A percentile compares a stretch with the other conserved stretches of the same genome.
Conservation (phyloP, 2,888 invertebrate species). For the Nebria brevicollis region DNA sequence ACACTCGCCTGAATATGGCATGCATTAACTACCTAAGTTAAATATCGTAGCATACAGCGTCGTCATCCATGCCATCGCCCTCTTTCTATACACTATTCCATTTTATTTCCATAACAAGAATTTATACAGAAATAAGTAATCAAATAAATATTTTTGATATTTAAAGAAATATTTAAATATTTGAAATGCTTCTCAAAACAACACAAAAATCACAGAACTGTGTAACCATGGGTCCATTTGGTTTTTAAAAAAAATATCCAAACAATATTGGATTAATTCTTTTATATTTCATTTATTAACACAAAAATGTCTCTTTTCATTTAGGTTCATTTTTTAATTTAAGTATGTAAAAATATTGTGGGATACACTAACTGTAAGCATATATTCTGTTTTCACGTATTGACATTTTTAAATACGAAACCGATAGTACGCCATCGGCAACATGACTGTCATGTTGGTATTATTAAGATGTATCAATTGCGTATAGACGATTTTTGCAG, state of each 20-base stretch:
- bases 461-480: background rate
- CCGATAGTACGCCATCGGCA: background rate
- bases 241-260: no score
- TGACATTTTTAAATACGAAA: background rate
- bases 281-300: no score
- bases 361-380: background rate
- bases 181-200: no score
- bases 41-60: conserved; percentile 12
- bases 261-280: no score
- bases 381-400: background rate
- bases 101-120: background rate
- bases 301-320: no score
- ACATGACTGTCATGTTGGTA: background rate
- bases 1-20: conserved; percentile 29
- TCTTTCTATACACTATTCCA: background rate
- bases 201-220: no score
- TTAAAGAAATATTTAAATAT: no score
- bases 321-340: no score
- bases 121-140: no score
- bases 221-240: no score
- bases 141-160: background rate
- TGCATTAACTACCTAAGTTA: conserved; percentile 31
- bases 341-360: background rate
- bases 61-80: background rate
- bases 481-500: background rate